Conservation (phyloP, 1,140 invertebrate genomes). For the Pararge aegeria region DNA sequence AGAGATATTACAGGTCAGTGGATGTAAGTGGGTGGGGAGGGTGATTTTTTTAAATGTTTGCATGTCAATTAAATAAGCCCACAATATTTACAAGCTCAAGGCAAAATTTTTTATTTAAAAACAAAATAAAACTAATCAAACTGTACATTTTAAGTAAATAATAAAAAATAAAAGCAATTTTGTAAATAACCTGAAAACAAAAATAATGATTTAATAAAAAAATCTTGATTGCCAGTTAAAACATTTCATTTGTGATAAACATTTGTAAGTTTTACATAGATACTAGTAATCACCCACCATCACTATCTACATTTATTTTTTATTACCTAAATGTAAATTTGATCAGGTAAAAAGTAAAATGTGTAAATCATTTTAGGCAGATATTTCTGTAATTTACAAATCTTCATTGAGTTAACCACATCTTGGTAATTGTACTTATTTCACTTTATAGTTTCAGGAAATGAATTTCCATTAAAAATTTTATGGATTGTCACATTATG, state of each 20-base stretch:
- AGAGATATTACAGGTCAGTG: too few relatives aligned
- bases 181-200: slow-evolving; percentile 63
- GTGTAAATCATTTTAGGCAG: slow-evolving; percentile 2
- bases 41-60: too few relatives aligned
- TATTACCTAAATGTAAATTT: slow-evolving; percentile 21
- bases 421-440: background rate
- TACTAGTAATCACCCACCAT: slow-evolving; percentile 12
- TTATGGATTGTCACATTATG: too few relatives aligned
- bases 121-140: slow-evolving; percentile 59
- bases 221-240: slow-evolving; percentile 1
- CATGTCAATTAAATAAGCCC: slow-evolving; percentile 22
- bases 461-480: too few relatives aligned
- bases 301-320: slow-evolving; percentile 29
- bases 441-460: background rate
- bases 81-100: slow-evolving; percentile 33
- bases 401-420: background rate
- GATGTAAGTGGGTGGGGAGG: too few relatives aligned
- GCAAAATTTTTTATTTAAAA: slow-evolving; percentile 46
- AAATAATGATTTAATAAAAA: slow-evolving; percentile 63
- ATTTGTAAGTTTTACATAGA: slow-evolving; percentile 5
- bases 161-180: slow-evolving; percentile 68
- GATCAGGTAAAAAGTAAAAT: slow-evolving; percentile 18
- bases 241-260: slow-evolving; percentile 8
- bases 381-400: slow-evolving; percentile 11
- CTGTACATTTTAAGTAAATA: slow-evolving; percentile 59